Evolutionary conservation across 1,140 invertebrate genomes (phyloP).

Genomic region (Drosophila repletoides): DNA sequence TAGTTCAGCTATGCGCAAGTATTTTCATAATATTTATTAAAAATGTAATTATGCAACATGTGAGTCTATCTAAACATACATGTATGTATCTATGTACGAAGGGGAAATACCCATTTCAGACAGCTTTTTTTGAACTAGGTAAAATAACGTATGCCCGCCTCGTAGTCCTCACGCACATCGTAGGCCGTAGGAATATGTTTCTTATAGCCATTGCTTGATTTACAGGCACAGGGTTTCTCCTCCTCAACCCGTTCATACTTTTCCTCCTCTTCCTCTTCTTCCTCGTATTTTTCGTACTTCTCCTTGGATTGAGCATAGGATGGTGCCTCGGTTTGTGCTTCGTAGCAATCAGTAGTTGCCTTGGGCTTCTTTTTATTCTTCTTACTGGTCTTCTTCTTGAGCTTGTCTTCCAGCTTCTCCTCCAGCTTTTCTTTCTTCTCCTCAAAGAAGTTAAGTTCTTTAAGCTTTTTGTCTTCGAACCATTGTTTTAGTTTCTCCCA

Average conservation of each 20-base stretch:
- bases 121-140: too few species aligned
- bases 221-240: slow-evolving; percentile 20
- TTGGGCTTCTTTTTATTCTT: slow-evolving; percentile 39
- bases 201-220: slow-evolving; percentile 2
- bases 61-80: slow-evolving; percentile 9
- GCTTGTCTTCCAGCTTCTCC: slow-evolving; percentile 36
- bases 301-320: not conserved
- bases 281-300: slow-evolving; percentile 8
- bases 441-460: slow-evolving; percentile 54
- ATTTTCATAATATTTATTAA: slow-evolving; percentile 76
- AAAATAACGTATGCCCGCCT: slow-evolving; percentile 55
- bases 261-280: slow-evolving; percentile 15
- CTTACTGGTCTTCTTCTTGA: slow-evolving; percentile 35
- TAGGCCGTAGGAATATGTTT: slow-evolving; percentile 29
- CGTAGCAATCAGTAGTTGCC: slow-evolving; percentile 23
- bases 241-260: slow-evolving; percentile 4
- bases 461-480: slow-evolving; percentile 60
- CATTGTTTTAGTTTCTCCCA: slow-evolving; percentile 63
- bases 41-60: slow-evolving; percentile 66
- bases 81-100: too few species aligned
- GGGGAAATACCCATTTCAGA: not conserved
- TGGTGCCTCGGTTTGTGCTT: not conserved
- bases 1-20: slow-evolving; percentile 44
- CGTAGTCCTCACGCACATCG: slow-evolving; percentile 49
- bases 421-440: slow-evolving; percentile 49